Conservation (phyloP, 2,888 invertebrate genomes). For the Penaeus monodon region DNA sequence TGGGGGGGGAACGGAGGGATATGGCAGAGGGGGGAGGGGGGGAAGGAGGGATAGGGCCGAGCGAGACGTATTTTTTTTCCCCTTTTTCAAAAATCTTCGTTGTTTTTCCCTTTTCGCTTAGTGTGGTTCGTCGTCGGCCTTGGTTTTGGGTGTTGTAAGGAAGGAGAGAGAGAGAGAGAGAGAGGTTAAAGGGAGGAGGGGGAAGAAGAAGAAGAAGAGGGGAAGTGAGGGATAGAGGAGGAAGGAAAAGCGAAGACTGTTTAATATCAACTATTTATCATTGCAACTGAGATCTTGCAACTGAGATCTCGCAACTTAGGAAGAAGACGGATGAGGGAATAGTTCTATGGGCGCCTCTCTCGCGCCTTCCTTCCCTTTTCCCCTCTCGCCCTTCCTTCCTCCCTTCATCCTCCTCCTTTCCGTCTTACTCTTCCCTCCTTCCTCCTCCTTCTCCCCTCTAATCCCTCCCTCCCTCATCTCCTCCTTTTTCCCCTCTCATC, state of each 20-base stretch:
- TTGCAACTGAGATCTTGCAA: not conserved
- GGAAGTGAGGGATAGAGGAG: not conserved
- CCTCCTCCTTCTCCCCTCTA: not conserved
- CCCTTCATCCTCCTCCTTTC: too few species aligned
- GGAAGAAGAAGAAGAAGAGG: not conserved
- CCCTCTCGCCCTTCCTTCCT: too few species aligned
- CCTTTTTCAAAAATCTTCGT: too few species aligned
- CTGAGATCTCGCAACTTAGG: not conserved
- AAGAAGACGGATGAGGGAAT: not conserved
- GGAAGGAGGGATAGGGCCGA: not conserved
- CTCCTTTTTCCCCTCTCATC: not conserved
- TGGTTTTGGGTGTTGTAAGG: too few species aligned
- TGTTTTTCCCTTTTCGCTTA: too few species aligned
- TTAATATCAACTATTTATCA: too few species aligned
- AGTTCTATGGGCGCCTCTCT: not conserved
- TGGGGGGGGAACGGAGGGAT: not conserved
- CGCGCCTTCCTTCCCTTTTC: not conserved
- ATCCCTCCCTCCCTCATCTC: not conserved
- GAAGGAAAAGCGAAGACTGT: not conserved
- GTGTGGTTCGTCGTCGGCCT: too few species aligned
- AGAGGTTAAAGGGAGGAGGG: not conserved
- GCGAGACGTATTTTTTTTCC: not conserved
- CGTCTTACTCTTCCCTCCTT: not conserved
- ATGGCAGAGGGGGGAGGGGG: not conserved
- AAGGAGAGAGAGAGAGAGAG: too few species aligned